Base-by-base conservation (phyloP, 53 echinoderm and acorn worm species). In the Glandiceps talaboti region DNA sequence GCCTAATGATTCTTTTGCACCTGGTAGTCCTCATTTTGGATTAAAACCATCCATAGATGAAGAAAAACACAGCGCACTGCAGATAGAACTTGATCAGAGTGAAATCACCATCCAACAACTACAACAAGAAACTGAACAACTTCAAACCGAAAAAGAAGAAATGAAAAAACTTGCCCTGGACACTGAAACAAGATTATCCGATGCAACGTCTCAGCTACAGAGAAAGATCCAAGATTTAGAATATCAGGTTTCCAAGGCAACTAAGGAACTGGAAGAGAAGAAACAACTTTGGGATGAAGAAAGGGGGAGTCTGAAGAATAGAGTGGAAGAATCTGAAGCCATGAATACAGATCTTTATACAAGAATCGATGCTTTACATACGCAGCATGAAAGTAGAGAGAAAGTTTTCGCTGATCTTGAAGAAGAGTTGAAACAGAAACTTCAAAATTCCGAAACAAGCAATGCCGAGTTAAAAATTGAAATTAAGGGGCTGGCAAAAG, bases 91-190 rank as follows among this genome's bases (percentile, higher is more conserved):
- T 30, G 87, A 88, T 30, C 92, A 96, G 72, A 92, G 96, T 33
- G 96, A 96, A 78, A 81, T 85, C 73, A 73, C 87, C 30, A 96
- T 92, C 73, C 83, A 92, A n/a, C 90, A 96, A 75, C 83, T 96
- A 29, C 87, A 92, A 20, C 87, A 80, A 31, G 81, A 88, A 76
- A 87, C 89, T 32, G 81, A 88, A 76, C 85, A 86, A 76, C 82
- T 90, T 30, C 90, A 92, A 77, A 87, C 78, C 77, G 96, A 96
- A 64, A 85, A 89, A n/a, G 96, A 96, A 76, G 96, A 96, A 14
- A 85, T 86, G 26, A 84, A 89, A 74, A 86, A 84, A 30, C 85
- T 92, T 27, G 92, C 96, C 31, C 79, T 90, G 73, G 96, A 96
- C 78, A 96, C 92, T 1, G 96, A 96, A 77, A 90, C 88, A 14